Evolutionary conservation across 2,113 vertebrate genomes (phyloP).

Genomic region (Chaetodon auriga): DNA sequence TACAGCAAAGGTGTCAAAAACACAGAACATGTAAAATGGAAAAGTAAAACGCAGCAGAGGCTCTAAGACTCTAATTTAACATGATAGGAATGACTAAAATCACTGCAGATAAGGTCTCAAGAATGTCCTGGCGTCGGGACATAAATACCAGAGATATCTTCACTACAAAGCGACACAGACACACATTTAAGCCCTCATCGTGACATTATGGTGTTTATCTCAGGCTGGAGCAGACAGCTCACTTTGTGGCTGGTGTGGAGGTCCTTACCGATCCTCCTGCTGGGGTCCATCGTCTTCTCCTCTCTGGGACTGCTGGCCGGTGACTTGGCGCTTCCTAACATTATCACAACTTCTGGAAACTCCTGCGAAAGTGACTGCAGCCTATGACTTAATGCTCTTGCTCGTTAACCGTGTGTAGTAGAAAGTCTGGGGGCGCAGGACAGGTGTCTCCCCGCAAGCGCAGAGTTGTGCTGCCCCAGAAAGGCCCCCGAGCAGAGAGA

Average conservation of each 20-base stretch:
- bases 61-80: too few species aligned
- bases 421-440: constrained; percentile 22
- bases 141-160: neutral
- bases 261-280: constrained; percentile 79
- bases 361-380: neutral
- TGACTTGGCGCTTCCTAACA: constrained; percentile 77
- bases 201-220: neutral
- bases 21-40: too few species aligned
- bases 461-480: constrained; percentile 18
- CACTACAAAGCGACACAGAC: neutral
- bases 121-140: too few species aligned
- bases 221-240: neutral
- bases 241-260: neutral
- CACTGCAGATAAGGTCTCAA: neutral
- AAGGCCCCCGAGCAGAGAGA: constrained; percentile 5
- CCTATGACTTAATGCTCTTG: neutral
- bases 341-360: constrained; percentile 23
- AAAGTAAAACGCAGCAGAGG: too few species aligned
- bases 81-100: neutral
- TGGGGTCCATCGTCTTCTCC: constrained; percentile 66
- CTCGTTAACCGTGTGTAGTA: neutral
- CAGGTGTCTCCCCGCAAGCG: constrained; percentile 41
- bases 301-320: constrained; percentile 46
- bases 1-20: neutral
- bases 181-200: neutral